Base-by-base conservation (phyloP, 2,797 vertebrate species). In the Sebastes taczanowskii region DNA sequence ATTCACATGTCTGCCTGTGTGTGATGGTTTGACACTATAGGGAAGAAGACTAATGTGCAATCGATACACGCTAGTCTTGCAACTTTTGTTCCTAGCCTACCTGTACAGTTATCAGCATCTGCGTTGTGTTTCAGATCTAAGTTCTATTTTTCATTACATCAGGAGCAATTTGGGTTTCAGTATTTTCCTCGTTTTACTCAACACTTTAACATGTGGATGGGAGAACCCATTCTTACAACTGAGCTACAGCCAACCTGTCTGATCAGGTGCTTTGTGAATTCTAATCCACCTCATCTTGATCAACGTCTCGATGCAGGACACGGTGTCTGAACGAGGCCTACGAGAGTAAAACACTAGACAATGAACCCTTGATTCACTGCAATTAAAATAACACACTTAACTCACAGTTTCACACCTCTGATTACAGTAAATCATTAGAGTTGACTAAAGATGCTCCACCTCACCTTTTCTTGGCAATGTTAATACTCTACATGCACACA, bases 401-500 rank as follows among this genome's bases (percentile, higher is more conserved):
- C 13, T 62, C 32, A 49, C 30, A 34, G 59, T 22, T 22, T 6
- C 10, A 67, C 49, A 69, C 49, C 62, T 74, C 67, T 76, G 30
- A 63, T 74, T 80, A 68, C 6, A 65, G 74, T 6, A 25, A 77
- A 69, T 66, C 49, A 85, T 34, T 61, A 56, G 20, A 60, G 27
- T 9, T 69, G 53, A 80, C 80, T 32, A 65, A 30, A 82, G 58
- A 74, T 71, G 55, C 16, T 77, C 46, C 11, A 49, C 34, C 32
- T 73, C 8, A 66, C 14, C 62, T 77, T 75, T 59, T 62, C 11
- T 42, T 61, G 11, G 70, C n/a, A 58, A 66, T 60, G 25, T 25
- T 76, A 69, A 76, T 30, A 25, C 38, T 69, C 62, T 65, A 86
- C 67, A 73, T 34, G 58, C 63, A 78, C 34, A 84, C 66, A 49